A percentile compares a stretch with the other conserved stretches of the same genome.
Conservation (phyloP, 1,140 invertebrate genomes). For the Drosophila simulans region DNA sequence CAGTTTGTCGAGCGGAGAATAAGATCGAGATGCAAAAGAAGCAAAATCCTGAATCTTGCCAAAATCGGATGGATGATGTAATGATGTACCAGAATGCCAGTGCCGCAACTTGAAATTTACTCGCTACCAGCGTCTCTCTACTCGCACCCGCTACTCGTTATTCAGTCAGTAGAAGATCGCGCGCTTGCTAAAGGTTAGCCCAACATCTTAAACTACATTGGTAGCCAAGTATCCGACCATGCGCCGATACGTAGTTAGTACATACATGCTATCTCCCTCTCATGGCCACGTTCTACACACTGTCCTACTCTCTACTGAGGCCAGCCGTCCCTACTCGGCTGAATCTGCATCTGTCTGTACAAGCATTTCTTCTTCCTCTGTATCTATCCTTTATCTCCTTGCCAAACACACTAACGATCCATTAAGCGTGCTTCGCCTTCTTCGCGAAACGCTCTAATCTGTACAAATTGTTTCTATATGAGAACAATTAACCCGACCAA, state of each 20-base stretch:
- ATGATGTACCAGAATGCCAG: slow-evolving; percentile 29
- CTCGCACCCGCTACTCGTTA: slow-evolving; percentile 67
- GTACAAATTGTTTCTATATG: slow-evolving; percentile 44
- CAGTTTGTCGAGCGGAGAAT: slow-evolving; percentile 54
- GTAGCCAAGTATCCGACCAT: slow-evolving; percentile 56
- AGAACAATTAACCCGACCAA: slow-evolving; percentile 15
- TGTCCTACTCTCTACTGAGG: slow-evolving; percentile 16
- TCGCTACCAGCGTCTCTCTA: slow-evolving; percentile 38
- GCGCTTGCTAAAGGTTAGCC: slow-evolving; percentile 80
- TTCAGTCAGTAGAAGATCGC: slow-evolving; percentile 73
- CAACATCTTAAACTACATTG: slow-evolving; percentile 74
- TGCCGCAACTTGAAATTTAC: slow-evolving; percentile 53
- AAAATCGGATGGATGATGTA: slow-evolving; percentile 60
- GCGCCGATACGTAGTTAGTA: slow-evolving; percentile 79
- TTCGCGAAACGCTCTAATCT: slow-evolving; percentile 27
- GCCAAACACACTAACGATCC: slow-evolving; percentile 36
- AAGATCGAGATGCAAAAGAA: slow-evolving; percentile 24
- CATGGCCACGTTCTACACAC: slow-evolving; percentile 51
- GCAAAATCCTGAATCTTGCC: slow-evolving; percentile 12
- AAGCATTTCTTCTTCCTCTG: slow-evolving; percentile 17
- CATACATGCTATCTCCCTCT: slow-evolving; percentile 64
- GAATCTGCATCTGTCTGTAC: slow-evolving; percentile 19
- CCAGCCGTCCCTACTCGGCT: slow-evolving; percentile 9
- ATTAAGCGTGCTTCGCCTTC: slow-evolving; percentile 1
- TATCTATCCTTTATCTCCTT: slow-evolving; percentile 25